Conservation (phyloP, 2,113 vertebrate species). For the Sialia sialis region DNA sequence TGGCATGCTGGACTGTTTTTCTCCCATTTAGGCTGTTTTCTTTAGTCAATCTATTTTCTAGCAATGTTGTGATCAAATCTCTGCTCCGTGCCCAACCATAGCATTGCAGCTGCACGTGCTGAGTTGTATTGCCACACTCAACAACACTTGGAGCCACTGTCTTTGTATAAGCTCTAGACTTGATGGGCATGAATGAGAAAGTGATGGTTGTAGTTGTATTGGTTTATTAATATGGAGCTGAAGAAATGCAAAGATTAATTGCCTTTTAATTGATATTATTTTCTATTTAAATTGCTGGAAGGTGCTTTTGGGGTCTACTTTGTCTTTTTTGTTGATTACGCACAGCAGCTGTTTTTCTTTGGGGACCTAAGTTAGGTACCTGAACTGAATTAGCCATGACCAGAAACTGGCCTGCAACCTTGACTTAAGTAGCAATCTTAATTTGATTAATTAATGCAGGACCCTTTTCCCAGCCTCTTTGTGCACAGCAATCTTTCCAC, state of each 20-base stretch:
- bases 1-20: not conserved
- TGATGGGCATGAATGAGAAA: not conserved
- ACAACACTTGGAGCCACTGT: not conserved
- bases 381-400: not conserved
- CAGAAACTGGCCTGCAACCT: not conserved
- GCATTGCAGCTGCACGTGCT: fast-evolving
- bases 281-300: not conserved
- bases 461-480: not conserved
- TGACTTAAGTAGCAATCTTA: not conserved
- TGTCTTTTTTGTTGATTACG: not conserved
- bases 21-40: not conserved
- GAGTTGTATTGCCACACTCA: not conserved
- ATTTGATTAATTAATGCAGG: not conserved
- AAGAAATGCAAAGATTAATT: not conserved
- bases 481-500: not conserved
- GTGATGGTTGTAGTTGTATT: not conserved
- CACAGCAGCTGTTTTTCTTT: not conserved
- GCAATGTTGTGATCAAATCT: not conserved
- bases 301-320: not conserved
- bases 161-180: not conserved
- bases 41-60: not conserved
- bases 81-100: not conserved
- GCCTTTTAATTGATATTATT: not conserved
- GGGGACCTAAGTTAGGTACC: not conserved
- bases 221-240: not conserved